Conservation (phyloP, 35 echinoderm and acorn worm species). For the Lytechinus variegatus region DNA sequence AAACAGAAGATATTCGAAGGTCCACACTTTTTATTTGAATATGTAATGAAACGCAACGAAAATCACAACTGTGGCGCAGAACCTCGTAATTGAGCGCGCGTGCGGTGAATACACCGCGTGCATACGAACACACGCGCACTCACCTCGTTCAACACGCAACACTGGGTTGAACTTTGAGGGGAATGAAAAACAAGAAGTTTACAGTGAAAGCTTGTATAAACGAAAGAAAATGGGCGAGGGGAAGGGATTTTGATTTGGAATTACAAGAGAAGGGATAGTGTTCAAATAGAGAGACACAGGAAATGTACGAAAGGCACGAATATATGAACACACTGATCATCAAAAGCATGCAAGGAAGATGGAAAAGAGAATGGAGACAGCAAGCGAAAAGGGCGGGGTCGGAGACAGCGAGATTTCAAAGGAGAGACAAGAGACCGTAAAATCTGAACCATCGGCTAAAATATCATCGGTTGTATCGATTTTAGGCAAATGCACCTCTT, state of each 20-base stretch:
- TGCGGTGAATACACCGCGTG: constrained; percentile 37
- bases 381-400: too few relatives aligned
- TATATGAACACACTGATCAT: neutral
- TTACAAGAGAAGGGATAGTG: neutral
- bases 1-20: neutral
- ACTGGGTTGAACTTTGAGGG: neutral
- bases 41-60: neutral
- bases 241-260: too few relatives aligned
- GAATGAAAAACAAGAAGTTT: neutral
- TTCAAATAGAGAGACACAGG: neutral
- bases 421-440: neutral
- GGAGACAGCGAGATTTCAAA: neutral
- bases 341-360: neutral
- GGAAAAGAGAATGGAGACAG: neutral
- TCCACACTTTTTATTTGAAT: constrained; percentile 16
- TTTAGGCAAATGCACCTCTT: neutral
- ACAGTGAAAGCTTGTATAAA: neutral
- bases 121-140: constrained; percentile 33
- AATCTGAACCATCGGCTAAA: neutral
- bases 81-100: constrained; percentile 49
- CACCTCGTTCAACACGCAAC: neutral
- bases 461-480: neutral
- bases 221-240: neutral
- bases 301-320: neutral
- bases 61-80: neutral